Evolutionary conservation across 1,140 invertebrate species (phyloP).

Genomic region (Atopsyche davidsoni): DNA sequence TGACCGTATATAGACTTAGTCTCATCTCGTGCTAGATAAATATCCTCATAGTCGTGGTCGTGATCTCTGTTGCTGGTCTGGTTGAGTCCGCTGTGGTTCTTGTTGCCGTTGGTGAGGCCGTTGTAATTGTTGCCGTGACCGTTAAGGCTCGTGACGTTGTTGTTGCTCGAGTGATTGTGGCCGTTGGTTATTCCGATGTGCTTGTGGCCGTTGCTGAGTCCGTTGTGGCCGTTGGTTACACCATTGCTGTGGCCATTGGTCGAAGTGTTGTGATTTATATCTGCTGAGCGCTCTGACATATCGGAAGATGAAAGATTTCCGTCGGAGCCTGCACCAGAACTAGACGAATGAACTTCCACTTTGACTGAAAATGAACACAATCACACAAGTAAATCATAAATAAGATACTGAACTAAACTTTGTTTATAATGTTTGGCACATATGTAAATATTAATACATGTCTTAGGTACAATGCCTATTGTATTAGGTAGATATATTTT

Average conservation of each 20-base stretch:
- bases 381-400: constrained; percentile 11
- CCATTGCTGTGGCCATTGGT: constrained; percentile 28
- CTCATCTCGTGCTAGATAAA: constrained; percentile 60
- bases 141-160: too few relatives aligned
- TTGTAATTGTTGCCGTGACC: constrained; percentile 2
- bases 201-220: constrained; percentile 27
- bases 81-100: constrained; percentile 20
- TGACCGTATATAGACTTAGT: constrained; percentile 31
- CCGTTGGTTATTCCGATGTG: constrained; percentile 18
- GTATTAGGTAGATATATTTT: too few relatives aligned
- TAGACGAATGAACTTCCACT: constrained; percentile 60
- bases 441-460: too few relatives aligned
- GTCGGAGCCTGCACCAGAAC: constrained; percentile 53
- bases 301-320: constrained; percentile 54
- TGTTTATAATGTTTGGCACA: too few relatives aligned
- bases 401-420: too few relatives aligned
- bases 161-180: constrained; percentile 14
- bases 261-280: constrained; percentile 11
- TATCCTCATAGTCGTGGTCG: constrained; percentile 70
- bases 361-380: constrained; percentile 46
- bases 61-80: constrained; percentile 42
- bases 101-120: neutral
- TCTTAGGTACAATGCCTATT: too few relatives aligned
- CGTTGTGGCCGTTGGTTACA: constrained; percentile 16
- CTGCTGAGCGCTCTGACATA: constrained; percentile 41